Percentiles rank a stretch among this genome's conserved stretches.
Evolutionary conservation across 2,797 vertebrate genomes (phyloP).

Genomic region (Telmatherina bonti): DNA sequence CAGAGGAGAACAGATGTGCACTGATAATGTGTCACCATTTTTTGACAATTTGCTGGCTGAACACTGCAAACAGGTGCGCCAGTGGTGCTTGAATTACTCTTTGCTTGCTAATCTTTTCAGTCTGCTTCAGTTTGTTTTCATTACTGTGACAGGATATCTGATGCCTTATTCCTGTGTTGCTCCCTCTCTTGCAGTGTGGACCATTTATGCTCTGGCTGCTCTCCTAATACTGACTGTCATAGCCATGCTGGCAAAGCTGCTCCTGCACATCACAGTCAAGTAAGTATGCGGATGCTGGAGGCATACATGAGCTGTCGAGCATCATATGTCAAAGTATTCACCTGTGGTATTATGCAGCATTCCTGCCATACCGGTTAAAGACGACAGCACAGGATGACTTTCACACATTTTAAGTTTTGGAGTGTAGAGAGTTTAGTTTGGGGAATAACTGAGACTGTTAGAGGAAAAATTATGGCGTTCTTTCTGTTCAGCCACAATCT

Average conservation of each 20-base stretch:
- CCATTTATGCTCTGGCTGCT: constrained; percentile 92
- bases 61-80: constrained; percentile 53
- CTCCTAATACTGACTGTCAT: constrained; percentile 93
- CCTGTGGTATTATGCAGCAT: neutral
- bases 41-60: constrained; percentile 55
- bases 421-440: neutral
- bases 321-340: constrained; percentile 9
- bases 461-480: neutral
- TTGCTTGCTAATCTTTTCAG: constrained; percentile 41
- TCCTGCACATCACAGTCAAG: constrained; percentile 94
- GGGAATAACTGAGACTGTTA: neutral
- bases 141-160: constrained; percentile 17
- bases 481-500: neutral
- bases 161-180: constrained; percentile 37
- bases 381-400: neutral
- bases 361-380: neutral
- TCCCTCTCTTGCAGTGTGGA: constrained; percentile 88
- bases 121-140: constrained; percentile 42
- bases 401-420: neutral
- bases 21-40: constrained; percentile 45
- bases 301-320: neutral
- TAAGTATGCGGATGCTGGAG: constrained; percentile 78
- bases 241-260: constrained; percentile 92
- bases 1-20: constrained; percentile 60
- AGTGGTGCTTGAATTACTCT: constrained; percentile 27